Percentiles rank a stretch among this genome's conserved stretches.
Conservation (phyloP, 2,888 invertebrate genomes). For the Macrosoma leucophasiata region DNA sequence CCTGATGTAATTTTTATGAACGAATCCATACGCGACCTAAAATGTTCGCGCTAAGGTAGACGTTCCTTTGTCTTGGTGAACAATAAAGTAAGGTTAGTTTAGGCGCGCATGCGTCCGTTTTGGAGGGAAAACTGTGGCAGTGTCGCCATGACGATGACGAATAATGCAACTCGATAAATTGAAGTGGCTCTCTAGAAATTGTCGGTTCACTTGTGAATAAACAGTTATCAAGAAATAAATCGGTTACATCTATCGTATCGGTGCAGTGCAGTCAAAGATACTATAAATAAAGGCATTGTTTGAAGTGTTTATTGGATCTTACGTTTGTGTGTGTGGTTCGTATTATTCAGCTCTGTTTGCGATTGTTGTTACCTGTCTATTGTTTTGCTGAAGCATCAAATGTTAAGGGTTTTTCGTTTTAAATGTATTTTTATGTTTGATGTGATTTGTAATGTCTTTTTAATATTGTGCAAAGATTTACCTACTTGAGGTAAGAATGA, state of each 20-base stretch:
- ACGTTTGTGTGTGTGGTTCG: conserved; percentile 32
- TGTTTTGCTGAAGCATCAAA: too few relatives aligned
- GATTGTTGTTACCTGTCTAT: conserved; percentile 18
- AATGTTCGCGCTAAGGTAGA: conserved; percentile 27
- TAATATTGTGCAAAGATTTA: too few relatives aligned
- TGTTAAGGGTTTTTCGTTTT: too few relatives aligned
- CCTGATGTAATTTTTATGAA: conserved; percentile 16
- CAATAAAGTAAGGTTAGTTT: conserved; percentile 20
- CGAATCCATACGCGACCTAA: conserved; percentile 15
- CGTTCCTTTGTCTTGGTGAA: conserved; percentile 24
- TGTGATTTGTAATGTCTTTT: too few relatives aligned
- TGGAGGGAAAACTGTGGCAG: conserved; percentile 67
- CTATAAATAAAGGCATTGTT: conserved; percentile 40
- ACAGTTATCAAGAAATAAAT: conserved; percentile 36
- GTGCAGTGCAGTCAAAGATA: conserved; percentile 26
- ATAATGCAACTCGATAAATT: conserved; percentile 51
- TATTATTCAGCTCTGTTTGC: conserved; percentile 22
- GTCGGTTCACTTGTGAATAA: conserved; percentile 17
- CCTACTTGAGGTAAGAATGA: too few relatives aligned
- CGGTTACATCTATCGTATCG: conserved; percentile 27
- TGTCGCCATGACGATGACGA: conserved; percentile 56
- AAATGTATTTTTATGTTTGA: too few relatives aligned
- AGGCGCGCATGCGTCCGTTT: conserved; percentile 64
- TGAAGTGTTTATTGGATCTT: conserved; percentile 39
- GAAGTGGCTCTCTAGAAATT: too few relatives aligned